These are phyloP conservation scores for Sarotherodon lohbergeri DNA, from an alignment of 2,113 vertebrate genomes.

Conservation along the genomic window DNA sequence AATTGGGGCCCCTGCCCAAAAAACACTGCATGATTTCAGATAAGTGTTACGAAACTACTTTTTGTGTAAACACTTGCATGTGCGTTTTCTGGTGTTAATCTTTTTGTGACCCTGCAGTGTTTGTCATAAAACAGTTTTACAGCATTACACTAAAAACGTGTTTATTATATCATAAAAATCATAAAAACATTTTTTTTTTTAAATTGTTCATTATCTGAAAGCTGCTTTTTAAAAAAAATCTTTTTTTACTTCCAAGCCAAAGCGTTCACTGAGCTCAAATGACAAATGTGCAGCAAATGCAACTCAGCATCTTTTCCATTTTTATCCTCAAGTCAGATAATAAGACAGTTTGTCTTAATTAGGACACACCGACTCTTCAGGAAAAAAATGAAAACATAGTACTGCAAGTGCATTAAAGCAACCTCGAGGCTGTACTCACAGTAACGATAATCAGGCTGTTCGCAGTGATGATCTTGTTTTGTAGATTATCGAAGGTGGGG, in stretches of 20 bases:
- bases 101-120: not conserved
- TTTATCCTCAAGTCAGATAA: conserved; percentile 1
- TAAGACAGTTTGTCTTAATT: conserved; percentile 27
- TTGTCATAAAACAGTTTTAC: not conserved
- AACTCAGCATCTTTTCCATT: conserved; percentile 15
- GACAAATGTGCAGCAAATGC: not conserved
- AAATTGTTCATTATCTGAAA: not conserved
- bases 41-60: not conserved
- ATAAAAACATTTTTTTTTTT: not conserved
- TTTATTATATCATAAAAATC: not conserved
- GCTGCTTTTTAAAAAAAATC: not conserved
- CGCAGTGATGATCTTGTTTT: conserved; percentile 61
- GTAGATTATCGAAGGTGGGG: conserved; percentile 75
- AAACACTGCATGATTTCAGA: not conserved
- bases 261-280: not conserved
- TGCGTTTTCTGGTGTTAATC: not conserved
- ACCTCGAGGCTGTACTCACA: conserved; percentile 36
- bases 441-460: conserved; percentile 68
- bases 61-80: not conserved
- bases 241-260: not conserved
- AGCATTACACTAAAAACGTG: not conserved
- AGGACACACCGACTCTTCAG: not conserved
- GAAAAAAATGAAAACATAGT: not conserved
- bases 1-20: not conserved
- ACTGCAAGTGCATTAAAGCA: not conserved